Conservation (phyloP, 2,888 invertebrate species). For the Chrysomela aeneicollis region DNA sequence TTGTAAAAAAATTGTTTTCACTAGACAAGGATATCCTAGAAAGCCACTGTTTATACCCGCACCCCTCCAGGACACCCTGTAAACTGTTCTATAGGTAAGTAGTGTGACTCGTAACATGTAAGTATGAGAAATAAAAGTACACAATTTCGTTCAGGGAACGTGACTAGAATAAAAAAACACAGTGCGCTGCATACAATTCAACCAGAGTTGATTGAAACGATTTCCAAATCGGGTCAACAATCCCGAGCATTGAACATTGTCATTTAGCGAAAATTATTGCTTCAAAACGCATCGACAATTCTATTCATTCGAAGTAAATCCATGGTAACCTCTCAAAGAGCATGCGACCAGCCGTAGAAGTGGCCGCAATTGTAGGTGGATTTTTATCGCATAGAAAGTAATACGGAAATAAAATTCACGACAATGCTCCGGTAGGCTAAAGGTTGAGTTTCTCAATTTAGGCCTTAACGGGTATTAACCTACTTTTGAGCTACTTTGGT, state of each 20-base stretch:
- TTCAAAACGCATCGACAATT: neutral
- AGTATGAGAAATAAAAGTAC: neutral
- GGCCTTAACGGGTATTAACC: conserved; percentile 39
- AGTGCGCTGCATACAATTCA: neutral
- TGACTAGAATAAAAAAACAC: neutral
- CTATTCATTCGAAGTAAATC: neutral
- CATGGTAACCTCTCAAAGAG: neutral
- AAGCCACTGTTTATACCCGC: too few species aligned
- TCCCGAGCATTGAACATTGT: neutral
- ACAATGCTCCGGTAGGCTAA: conserved; percentile 25
- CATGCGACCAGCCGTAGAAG: neutral
- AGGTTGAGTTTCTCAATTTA: conserved; percentile 32
- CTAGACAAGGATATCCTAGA: too few species aligned
- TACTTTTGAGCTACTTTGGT: conserved; percentile 25
- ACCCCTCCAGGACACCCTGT: too few species aligned
- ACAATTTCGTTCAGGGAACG: neutral
- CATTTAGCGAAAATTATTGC: neutral
- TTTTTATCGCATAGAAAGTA: conserved; percentile 31
- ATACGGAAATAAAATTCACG: conserved; percentile 28
- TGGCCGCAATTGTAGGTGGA: conserved; percentile 23
- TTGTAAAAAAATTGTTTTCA: too few species aligned
- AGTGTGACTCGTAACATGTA: too few species aligned
- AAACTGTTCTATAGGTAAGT: too few species aligned
- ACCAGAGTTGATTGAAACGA: neutral
- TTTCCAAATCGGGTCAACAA: neutral